These are phyloP conservation scores for Plectropomus leopardus DNA, from an alignment of 2,113 vertebrate species.

Conservation along the genomic window DNA sequence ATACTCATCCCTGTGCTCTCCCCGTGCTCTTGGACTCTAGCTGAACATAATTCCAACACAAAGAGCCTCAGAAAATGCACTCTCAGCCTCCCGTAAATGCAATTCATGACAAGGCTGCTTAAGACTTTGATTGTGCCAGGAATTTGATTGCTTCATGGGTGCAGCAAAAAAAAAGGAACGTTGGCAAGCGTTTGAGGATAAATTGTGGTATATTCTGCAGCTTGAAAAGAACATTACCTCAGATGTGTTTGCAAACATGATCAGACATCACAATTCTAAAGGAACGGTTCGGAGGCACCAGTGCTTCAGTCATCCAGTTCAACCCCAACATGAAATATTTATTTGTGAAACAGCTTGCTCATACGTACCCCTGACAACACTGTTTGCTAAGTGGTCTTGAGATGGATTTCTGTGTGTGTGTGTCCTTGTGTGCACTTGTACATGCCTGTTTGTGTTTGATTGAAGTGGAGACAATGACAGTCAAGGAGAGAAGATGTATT, in stretches of 20 bases:
- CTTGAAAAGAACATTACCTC: slow-evolving; percentile 11
- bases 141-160: slow-evolving; percentile 52
- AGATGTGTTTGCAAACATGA: slow-evolving; percentile 32
- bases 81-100: slow-evolving; percentile 65
- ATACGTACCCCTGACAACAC: slow-evolving; percentile 22
- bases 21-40: slow-evolving; percentile 43
- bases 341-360: slow-evolving; percentile 34
- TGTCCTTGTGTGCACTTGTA: slow-evolving; percentile 25
- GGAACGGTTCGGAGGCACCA: slow-evolving; percentile 29
- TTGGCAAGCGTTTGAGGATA: slow-evolving; percentile 27
- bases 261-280: slow-evolving; percentile 1
- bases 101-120: slow-evolving; percentile 58
- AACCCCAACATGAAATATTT: slow-evolving; percentile 52
- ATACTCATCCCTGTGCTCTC: slow-evolving; percentile 34
- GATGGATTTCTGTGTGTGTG: slow-evolving; percentile 40
- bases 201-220: neutral
- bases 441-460: slow-evolving; percentile 43
- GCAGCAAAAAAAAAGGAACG: slow-evolving; percentile 17
- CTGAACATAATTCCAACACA: slow-evolving; percentile 72
- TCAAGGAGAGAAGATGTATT: slow-evolving; percentile 35
- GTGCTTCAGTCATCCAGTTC: slow-evolving; percentile 10
- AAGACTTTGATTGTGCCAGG: slow-evolving; percentile 55
- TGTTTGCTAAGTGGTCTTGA: slow-evolving; percentile 52
- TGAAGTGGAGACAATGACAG: slow-evolving; percentile 46
- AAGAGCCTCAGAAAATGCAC: slow-evolving; percentile 63